Percentiles rank a stretch among this genome's conserved stretches.
phyloP scores from a whole-genome alignment of 2,888 invertebrate species.

The Celastrina argiolus region DNA sequence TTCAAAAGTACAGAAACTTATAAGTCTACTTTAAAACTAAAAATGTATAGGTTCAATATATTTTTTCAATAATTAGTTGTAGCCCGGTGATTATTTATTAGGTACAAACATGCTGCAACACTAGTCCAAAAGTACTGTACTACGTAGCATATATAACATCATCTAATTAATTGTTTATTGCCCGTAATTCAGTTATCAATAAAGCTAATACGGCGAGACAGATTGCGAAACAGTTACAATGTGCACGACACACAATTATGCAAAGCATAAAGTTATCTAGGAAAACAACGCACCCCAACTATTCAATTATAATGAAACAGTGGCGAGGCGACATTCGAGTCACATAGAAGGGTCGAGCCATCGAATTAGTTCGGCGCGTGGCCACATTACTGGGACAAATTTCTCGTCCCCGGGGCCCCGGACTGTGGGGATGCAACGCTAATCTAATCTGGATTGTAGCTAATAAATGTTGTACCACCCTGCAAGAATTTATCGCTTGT shows the following conservation, averaged over 20 bases:
- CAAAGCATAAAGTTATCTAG: constrained; percentile 74
- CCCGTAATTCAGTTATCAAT: constrained; percentile 2
- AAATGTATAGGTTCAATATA: no score
- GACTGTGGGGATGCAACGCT: constrained; percentile 67
- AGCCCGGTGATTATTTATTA: no score
- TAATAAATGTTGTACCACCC: constrained; percentile 74
- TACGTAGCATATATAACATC: no score
- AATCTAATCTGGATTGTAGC: constrained; percentile 76
- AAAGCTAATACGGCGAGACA: constrained; percentile 53
- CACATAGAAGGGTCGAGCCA: constrained; percentile 65
- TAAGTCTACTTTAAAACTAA: no score
- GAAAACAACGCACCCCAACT: constrained; percentile 71
- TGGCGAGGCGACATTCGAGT: constrained; percentile 66
- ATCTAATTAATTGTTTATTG: constrained; percentile 7
- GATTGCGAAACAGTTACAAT: constrained; percentile 71
- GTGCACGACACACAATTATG: constrained; percentile 70
- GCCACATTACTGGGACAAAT: constrained; percentile 75
- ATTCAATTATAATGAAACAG: constrained; percentile 76
- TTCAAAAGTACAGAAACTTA: no score
- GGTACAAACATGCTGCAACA: no score
- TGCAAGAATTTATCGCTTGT: constrained; percentile 75
- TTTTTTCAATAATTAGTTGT: no score
- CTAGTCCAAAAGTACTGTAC: no score
- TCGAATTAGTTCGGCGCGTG: constrained; percentile 75
- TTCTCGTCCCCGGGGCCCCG: constrained; percentile 59